A percentile compares a stretch with the other conserved stretches of the same genome.
These are phyloP conservation scores for Zaprionus ghesquierei DNA, from an alignment of 1,140 invertebrate species.

Conservation along the genomic window DNA sequence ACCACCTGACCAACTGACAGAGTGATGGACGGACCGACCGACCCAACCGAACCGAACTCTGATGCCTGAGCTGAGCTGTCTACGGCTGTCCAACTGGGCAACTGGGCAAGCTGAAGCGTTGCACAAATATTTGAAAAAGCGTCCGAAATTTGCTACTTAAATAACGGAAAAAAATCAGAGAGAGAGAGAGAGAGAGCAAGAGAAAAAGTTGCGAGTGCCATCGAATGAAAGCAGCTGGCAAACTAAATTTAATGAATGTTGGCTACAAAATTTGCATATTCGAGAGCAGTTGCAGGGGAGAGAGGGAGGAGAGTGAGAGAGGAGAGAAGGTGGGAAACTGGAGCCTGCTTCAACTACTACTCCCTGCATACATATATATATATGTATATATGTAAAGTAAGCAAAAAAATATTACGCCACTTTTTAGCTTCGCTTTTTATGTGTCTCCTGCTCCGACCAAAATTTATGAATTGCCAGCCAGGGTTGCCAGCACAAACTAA, in stretches of 20 bases:
- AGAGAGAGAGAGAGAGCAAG: not conserved
- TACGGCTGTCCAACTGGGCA: not conserved
- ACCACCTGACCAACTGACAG: conserved; percentile 48
- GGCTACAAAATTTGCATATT: conserved; percentile 57
- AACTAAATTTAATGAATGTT: conserved; percentile 75
- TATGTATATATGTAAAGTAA: not conserved
- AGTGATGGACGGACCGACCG: conserved; percentile 30
- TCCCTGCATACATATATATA: conserved; percentile 33
- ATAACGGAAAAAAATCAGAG: conserved; percentile 44
- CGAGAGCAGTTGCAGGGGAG: not conserved
- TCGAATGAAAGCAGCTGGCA: conserved; percentile 45
- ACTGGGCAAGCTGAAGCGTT: conserved; percentile 56
- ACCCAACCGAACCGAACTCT: not conserved
- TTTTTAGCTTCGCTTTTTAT: conserved; percentile 30
- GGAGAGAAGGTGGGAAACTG: too few species aligned
- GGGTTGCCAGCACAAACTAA: conserved; percentile 44
- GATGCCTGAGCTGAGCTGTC: not conserved
- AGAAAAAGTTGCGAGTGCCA: conserved; percentile 44
- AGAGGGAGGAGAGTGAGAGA: too few species aligned
- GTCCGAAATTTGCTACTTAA: conserved; percentile 72
- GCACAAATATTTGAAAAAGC: conserved; percentile 78
- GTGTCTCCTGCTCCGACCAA: conserved; percentile 28
- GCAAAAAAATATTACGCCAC: conserved; percentile 24
- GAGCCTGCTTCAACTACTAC: not conserved
- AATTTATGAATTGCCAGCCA: conserved; percentile 47